These are phyloP conservation scores for Hippopotamyrus pictus DNA, from an alignment of 2,797 vertebrate species.

Conservation along the genomic window DNA sequence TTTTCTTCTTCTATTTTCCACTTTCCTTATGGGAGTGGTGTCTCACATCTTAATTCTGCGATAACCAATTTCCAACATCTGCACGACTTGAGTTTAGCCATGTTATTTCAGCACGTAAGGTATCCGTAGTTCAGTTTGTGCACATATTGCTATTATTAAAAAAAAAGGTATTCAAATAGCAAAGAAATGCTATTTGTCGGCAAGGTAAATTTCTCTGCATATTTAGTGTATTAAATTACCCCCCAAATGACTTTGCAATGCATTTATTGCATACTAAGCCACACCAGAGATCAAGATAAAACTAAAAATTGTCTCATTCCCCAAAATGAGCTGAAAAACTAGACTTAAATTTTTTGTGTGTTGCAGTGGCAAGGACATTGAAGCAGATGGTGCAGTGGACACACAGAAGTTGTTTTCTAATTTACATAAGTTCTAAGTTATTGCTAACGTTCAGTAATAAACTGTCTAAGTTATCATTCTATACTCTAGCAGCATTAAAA, in stretches of 20 bases:
- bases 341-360: neutral
- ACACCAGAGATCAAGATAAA: neutral
- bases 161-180: neutral
- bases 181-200: neutral
- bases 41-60: neutral
- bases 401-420: neutral
- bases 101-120: neutral
- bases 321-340: neutral
- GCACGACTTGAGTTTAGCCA: neutral
- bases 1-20: neutral
- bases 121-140: neutral
- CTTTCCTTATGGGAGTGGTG: neutral
- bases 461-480: neutral
- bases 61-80: neutral
- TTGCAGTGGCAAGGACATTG: neutral
- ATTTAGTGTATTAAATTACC: neutral
- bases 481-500: neutral
- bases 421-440: neutral
- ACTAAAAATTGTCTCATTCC: neutral
- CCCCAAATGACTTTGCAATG: neutral
- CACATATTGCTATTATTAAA: neutral
- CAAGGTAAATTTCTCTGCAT: neutral
- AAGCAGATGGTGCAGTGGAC: neutral
- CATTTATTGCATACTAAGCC: neutral
- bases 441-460: neutral